phyloP scores from a whole-genome alignment of 2,888 invertebrate species.

The Endomychus coccineus region DNA sequence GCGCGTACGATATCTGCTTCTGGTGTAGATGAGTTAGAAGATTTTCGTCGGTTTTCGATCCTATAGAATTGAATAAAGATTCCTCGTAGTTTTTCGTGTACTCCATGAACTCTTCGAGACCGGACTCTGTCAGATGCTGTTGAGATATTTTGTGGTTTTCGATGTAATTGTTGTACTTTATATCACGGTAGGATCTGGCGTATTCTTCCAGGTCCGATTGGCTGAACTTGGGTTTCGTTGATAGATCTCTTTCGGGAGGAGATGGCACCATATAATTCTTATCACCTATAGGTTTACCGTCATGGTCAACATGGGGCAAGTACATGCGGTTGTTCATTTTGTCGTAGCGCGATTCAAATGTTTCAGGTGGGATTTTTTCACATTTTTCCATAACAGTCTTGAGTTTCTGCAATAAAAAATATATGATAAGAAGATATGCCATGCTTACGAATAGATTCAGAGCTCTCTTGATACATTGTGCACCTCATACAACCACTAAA shows the following conservation, averaged over 20 bases:
- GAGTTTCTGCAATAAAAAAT: slow-evolving; percentile 45
- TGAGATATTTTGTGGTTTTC: slow-evolving; percentile 25
- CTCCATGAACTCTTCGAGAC: slow-evolving; percentile 56
- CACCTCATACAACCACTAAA: too few species aligned
- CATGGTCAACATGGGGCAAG: slow-evolving; percentile 54
- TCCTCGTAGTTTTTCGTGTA: slow-evolving; percentile 58
- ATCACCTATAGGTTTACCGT: slow-evolving; percentile 56
- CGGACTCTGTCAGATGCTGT: slow-evolving; percentile 36
- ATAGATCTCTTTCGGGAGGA: slow-evolving; percentile 59
- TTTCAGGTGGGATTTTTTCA: slow-evolving; percentile 54
- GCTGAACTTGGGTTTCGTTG: slow-evolving; percentile 44
- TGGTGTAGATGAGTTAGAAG: slow-evolving; percentile 53
- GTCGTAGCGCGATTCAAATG: slow-evolving; percentile 48
- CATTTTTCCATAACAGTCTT: slow-evolving; percentile 64
- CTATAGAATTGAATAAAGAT: slow-evolving; percentile 36
- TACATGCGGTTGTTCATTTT: slow-evolving; percentile 44
- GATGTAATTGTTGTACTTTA: slow-evolving; percentile 37
- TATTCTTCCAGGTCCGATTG: slow-evolving; percentile 66
- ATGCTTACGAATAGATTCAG: too few species aligned
- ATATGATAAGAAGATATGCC: too few species aligned
- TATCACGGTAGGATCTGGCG: slow-evolving; percentile 51
- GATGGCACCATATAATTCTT: slow-evolving; percentile 61
- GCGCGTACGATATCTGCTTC: slow-evolving; percentile 68
- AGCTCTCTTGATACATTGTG: too few species aligned
- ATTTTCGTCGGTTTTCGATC: slow-evolving; percentile 41